Evolutionary conservation across 1,140 invertebrate genomes (phyloP).

Genomic region (Parasteatoda tepidariorum): DNA sequence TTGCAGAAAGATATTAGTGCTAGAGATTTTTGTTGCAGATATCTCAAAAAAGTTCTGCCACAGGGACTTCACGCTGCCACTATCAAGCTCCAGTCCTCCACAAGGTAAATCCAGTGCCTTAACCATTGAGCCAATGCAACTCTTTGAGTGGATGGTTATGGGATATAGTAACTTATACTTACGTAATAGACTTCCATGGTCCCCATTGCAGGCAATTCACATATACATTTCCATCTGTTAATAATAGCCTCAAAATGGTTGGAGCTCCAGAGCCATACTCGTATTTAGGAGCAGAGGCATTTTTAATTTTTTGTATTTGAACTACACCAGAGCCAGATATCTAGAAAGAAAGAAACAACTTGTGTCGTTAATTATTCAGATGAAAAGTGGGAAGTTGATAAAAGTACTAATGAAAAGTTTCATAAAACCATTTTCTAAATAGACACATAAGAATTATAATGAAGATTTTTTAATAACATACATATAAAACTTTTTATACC

Average conservation of each 20-base stretch:
- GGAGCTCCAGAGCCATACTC: slow-evolving; percentile 85
- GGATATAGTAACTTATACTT: no score
- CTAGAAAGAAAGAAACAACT: slow-evolving; percentile 56
- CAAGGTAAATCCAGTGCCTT: no score
- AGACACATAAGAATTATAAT: neutral
- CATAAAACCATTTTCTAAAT: no score
- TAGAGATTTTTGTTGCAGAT: no score
- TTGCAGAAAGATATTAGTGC: no score
- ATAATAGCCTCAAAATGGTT: slow-evolving; percentile 81
- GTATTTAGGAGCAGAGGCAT: slow-evolving; percentile 88
- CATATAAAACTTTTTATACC: neutral
- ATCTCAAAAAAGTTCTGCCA: no score
- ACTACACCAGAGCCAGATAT: slow-evolving; percentile 80
- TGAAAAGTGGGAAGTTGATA: no score
- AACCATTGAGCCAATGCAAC: no score
- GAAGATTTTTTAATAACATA: neutral
- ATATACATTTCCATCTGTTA: slow-evolving; percentile 85
- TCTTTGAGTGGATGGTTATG: no score
- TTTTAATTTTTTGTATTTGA: slow-evolving; percentile 88
- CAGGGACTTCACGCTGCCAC: no score
- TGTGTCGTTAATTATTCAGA: neutral
- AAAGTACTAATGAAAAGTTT: no score
- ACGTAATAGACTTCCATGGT: slow-evolving; percentile 69
- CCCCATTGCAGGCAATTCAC: slow-evolving; percentile 81
- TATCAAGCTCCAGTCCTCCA: no score